Conservation (phyloP, 2,113 vertebrate genomes). For the Heterotilapia buettikoferi region DNA sequence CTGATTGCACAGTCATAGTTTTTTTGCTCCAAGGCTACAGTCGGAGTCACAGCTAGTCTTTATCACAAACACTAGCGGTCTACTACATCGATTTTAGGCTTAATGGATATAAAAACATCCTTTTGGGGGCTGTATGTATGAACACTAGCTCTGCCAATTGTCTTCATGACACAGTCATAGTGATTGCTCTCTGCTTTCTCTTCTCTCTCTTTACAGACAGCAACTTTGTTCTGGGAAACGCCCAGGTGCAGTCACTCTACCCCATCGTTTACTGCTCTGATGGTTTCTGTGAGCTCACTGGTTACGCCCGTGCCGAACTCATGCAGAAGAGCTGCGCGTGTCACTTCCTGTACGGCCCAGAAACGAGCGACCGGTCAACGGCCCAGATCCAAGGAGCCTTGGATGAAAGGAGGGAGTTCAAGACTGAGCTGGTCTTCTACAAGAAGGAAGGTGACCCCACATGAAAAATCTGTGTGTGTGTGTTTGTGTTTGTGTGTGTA, state of each 20-base stretch:
- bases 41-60: neutral
- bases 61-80: neutral
- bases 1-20: neutral
- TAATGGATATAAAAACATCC: neutral
- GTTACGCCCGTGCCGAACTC: constrained; percentile 77
- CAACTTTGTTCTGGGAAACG: constrained; percentile 81
- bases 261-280: constrained; percentile 82
- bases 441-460: constrained; percentile 74
- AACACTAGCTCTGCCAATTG: neutral
- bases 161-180: neutral
- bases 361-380: constrained; percentile 73
- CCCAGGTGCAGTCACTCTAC: constrained; percentile 79
- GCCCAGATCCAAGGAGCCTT: constrained; percentile 76
- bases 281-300: constrained; percentile 81
- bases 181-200: neutral
- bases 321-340: constrained; percentile 83
- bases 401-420: constrained; percentile 76
- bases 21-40: neutral
- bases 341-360: constrained; percentile 78
- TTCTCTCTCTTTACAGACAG: constrained; percentile 66
- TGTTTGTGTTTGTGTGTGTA: neutral
- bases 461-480: neutral
- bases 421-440: constrained; percentile 79
- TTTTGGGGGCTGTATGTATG: neutral
- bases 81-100: neutral